Conservation (phyloP, 2,113 vertebrate genomes). For the Vulpes lagopus region DNA sequence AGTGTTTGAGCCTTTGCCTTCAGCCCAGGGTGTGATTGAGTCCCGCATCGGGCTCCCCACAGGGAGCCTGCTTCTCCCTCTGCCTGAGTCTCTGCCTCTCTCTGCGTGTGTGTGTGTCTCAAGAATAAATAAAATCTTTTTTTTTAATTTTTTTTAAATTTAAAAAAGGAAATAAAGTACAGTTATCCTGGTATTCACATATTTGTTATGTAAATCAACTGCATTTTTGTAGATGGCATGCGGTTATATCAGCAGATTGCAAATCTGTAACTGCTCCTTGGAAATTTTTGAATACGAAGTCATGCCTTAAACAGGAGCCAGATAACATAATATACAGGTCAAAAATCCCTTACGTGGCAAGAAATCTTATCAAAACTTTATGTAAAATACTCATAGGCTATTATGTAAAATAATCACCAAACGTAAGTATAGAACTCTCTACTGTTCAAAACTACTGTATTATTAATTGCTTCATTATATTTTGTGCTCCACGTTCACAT, state of each 20-base stretch:
- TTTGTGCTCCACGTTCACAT: not conserved
- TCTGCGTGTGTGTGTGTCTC: no score
- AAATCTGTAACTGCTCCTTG: not conserved
- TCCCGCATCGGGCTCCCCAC: no score
- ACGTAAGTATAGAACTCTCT: not conserved
- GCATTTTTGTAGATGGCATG: not conserved
- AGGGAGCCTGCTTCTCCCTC: no score
- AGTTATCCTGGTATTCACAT: slow-evolving; percentile 32
- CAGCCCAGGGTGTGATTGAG: no score
- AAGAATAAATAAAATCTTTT: no score
- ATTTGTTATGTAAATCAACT: slow-evolving; percentile 22
- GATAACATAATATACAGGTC: slow-evolving; percentile 30
- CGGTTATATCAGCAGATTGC: not conserved
- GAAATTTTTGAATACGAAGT: slow-evolving; percentile 50
- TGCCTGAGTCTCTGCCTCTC: no score
- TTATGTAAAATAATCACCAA: slow-evolving; percentile 20
- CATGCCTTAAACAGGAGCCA: not conserved
- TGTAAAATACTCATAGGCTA: not conserved
- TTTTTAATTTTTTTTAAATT: no score
- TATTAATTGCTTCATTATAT: not conserved
- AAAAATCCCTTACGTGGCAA: not conserved
- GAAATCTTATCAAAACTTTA: not conserved
- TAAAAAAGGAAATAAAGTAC: not conserved
- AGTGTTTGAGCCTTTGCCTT: no score
- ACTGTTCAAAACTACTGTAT: not conserved